Evolutionary conservation across 2,888 invertebrate species (phyloP).

Genomic region (Agriopis aurantiaria): DNA sequence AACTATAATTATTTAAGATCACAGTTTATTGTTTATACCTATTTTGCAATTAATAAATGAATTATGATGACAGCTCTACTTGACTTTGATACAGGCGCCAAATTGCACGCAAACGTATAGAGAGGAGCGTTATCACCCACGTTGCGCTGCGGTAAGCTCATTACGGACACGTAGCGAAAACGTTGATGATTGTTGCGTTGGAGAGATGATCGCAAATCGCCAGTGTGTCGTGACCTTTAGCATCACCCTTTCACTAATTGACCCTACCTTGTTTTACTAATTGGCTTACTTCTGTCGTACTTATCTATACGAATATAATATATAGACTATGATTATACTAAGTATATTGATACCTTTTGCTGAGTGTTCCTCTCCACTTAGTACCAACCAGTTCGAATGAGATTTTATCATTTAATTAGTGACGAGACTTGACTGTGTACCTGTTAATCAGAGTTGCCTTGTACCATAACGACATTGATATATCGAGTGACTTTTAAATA

Average conservation of each 20-base stretch:
- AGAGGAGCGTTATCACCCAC: too few relatives aligned
- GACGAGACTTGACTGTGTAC: neutral
- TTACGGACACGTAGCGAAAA: too few relatives aligned
- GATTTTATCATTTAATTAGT: constrained; percentile 1
- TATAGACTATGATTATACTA: neutral
- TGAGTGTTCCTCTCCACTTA: neutral
- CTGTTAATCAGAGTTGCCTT: neutral
- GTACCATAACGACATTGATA: neutral
- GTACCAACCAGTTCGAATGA: neutral
- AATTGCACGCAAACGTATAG: too few relatives aligned
- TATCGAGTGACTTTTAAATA: too few relatives aligned
- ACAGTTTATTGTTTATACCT: too few relatives aligned
- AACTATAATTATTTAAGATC: too few relatives aligned
- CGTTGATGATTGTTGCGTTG: too few relatives aligned
- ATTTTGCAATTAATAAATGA: too few relatives aligned
- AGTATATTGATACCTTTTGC: neutral
- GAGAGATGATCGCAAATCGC: neutral
- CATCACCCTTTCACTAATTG: constrained; percentile 14
- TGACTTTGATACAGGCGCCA: neutral
- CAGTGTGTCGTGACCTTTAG: neutral
- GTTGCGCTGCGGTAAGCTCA: too few relatives aligned
- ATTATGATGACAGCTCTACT: too few relatives aligned
- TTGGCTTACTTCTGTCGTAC: constrained; percentile 15
- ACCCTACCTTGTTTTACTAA: constrained; percentile 22
- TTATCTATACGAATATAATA: too few relatives aligned